Evolutionary conservation across 92 coral and sea anemone species (phyloP).

Genomic region (Umimayanthus kanabou): DNA sequence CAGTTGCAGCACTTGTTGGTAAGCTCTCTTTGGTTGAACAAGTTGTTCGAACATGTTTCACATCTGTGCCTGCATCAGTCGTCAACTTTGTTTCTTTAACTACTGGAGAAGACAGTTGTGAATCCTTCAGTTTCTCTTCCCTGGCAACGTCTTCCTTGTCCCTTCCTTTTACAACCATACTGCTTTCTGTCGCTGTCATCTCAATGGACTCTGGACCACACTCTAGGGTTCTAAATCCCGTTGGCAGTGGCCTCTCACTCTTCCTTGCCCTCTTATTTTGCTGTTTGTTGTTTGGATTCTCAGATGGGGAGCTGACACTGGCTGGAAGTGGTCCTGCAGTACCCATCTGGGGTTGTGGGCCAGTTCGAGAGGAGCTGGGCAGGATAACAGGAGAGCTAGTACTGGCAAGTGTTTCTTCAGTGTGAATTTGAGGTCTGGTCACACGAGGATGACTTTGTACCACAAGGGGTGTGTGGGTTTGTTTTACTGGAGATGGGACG

Average conservation of each 20-base stretch:
- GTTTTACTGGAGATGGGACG: not conserved
- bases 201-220: not conserved
- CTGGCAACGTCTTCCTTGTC: not conserved
- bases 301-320: constrained; percentile 59
- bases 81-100: not conserved
- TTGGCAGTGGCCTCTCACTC: constrained; percentile 63
- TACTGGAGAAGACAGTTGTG: not conserved
- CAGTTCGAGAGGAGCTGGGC: not conserved
- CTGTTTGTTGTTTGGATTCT: constrained; percentile 46
- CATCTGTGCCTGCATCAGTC: not conserved
- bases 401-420: constrained; percentile 10
- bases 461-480: not conserved
- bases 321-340: constrained; percentile 38
- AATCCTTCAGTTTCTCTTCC: not conserved
- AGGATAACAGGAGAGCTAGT: not conserved
- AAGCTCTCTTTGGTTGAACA: not conserved
- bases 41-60: not conserved
- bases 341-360: constrained; percentile 41
- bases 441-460: not conserved
- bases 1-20: not conserved
- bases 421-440: not conserved
- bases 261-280: constrained; percentile 64
- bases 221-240: constrained; percentile 37
- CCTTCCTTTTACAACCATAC: constrained; percentile 7
- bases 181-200: not conserved